Base-by-base conservation (phyloP, 2,797 vertebrate genomes). In the Sebastes ruberrimus region DNA sequence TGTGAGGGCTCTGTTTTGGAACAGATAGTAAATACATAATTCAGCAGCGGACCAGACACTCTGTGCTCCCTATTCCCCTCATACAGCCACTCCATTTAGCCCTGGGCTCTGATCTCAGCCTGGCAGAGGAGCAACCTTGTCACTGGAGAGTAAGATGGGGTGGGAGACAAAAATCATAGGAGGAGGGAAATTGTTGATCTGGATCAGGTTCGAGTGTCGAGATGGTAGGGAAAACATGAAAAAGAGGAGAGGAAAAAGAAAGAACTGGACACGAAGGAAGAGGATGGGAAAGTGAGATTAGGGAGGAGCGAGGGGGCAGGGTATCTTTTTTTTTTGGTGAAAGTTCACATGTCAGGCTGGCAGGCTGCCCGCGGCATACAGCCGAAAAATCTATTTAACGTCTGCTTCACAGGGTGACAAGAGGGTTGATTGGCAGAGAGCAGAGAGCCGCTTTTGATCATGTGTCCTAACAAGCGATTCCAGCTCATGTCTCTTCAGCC, bases 381-480 rank as follows among this genome's bases (percentile, higher is more conserved):
- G 96, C 95, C 95, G 93, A 95, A 96, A 97, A 97, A 96, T 96
- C 96, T 97, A 97, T 98, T 97, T 97, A 97, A 97, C 96, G 96
- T 97, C 97, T 97, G 96, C 97, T 96, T 97, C 96, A 95, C 95
- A 94, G 97, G 96, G 96, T 95, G 94, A 96, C 96, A 96, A 96
- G 96, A 98, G 97, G 96, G 92, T 96, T 98, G 98, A 99, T 96
- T 98, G 97, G 97, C 97, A 98, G 96, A 96, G 96, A 97, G 96
- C 95, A 96, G 95, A 97, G 95, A 96, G 96, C 94, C 92, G 95
- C 97, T 97, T 99, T 98, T 98, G 97, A 99, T 98, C 97, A 96
- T 97, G 96, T 96, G 96, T 97, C 97, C 97, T 99, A 98, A 99
- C 97, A 98, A 99, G 97, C 97, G 95, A 96, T 97, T 98, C 97